Evolutionary conservation across 35 echinoderm and acorn worm species (phyloP).

Genomic region (Chiridota heheva): DNA sequence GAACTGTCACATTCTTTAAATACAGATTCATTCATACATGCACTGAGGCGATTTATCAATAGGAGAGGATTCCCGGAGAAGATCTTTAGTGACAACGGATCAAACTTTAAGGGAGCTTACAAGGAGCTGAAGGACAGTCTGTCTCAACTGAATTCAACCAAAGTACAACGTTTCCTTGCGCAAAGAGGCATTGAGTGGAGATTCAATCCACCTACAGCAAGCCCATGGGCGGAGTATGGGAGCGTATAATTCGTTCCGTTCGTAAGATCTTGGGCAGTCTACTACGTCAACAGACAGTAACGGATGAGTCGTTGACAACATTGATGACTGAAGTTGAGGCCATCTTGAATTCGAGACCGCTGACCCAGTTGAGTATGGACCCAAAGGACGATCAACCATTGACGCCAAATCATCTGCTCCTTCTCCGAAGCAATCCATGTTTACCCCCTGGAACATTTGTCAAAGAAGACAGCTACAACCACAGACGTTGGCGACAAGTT

Average conservation of each 20-base stretch:
- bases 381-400: not conserved
- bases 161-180: not conserved
- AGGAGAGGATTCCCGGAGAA: not conserved
- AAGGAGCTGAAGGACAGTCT: not conserved
- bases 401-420: conserved; percentile 14
- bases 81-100: not conserved
- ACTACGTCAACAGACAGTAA: not conserved
- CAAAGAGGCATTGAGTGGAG: not conserved
- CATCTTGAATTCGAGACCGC: conserved; percentile 16
- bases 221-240: conserved; percentile 2
- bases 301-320: not conserved
- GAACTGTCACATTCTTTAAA: not conserved
- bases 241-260: conserved; percentile 8
- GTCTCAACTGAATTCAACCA: not conserved
- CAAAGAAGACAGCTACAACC: conserved; percentile 37
- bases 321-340: conserved; percentile 19
- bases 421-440: not conserved
- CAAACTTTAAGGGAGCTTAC: not conserved
- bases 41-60: not conserved
- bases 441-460: conserved; percentile 1
- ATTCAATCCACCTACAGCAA: not conserved
- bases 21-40: conserved; percentile 5
- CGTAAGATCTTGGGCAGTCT: not conserved
- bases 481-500: conserved; percentile 43
- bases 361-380: not conserved